Evolutionary conservation across 2,113 vertebrate genomes (phyloP), one percentile per base, ranked within the genome.

Genomic region (Pitta sordida): DNA sequence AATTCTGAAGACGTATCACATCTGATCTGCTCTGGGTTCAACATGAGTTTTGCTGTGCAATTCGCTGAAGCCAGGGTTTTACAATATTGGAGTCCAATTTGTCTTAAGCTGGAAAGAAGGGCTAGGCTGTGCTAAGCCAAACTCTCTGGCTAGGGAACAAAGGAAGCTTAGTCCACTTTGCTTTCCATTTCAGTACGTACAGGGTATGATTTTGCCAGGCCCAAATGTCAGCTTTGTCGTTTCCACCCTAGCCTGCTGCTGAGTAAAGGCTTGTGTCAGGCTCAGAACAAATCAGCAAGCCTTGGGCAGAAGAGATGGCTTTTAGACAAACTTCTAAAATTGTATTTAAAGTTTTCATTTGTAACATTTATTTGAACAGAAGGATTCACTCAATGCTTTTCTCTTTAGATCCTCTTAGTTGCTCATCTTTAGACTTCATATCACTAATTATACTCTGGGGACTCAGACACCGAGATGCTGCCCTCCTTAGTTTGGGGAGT

Each of bases 401-500:
- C 37, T 29, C 29, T 77, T 80, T 74, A 83, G 64, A 43, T 64
- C 46, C 37, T 73, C 19, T 19, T n/a, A 22, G 15, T 15, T 79
- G 18, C 27, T 88, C 29, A 19, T 46, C 67, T 68, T 71, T n/a
- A 67, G 36, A 37, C 52, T 74, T 71, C 9, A 0, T 67, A 13
- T 43, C 30, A 23, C 41, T 41, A 23, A 26, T 49, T n/a, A 24
- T 83, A 37, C n/a, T 63, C 36, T 36, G 75, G 59, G 23, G 26
- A 63, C n/a, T 56, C 34, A 8, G 88, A 39, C 8, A 10, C 0
- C 0, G 77, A 65, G 26, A 62, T 1, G 2, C 19, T 17, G 2
- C 39, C 16, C 60, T 68, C 36, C 13, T 78, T 80, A 55, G 51
- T 70, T 30, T 3, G 3, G 3, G 16, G 41, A 46, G 20, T 51